These are phyloP conservation scores for Pseudopodoces humilis DNA, from an alignment of 2,113 vertebrate genomes.

Conservation along the genomic window DNA sequence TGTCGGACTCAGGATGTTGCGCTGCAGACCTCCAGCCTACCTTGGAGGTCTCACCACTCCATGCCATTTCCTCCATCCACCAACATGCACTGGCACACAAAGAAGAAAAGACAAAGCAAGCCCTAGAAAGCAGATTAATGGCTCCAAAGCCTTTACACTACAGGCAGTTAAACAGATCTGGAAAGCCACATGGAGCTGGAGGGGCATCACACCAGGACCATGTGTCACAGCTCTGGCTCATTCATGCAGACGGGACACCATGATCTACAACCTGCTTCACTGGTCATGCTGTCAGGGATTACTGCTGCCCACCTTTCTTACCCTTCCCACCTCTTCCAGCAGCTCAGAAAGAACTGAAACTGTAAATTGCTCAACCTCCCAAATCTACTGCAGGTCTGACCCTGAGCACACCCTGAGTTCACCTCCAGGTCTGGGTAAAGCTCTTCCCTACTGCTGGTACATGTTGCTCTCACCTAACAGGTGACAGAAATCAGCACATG, in stretches of 20 bases:
- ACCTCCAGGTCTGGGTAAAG: not conserved
- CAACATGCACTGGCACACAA: not conserved
- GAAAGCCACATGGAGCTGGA: accelerated
- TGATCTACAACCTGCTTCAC: not conserved
- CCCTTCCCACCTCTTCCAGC: not conserved
- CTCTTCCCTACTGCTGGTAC: not conserved
- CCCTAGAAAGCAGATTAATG: not conserved
- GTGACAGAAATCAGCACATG: not conserved
- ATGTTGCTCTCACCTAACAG: not conserved
- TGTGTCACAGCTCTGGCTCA: not conserved
- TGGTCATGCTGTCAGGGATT: not conserved
- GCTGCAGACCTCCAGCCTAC: not conserved
- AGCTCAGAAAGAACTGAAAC: not conserved
- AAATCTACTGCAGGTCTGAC: not conserved
- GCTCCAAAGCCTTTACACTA: not conserved
- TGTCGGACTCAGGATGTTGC: accelerated
- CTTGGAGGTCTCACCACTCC: accelerated
- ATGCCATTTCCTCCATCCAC: accelerated
- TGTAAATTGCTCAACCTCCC: not conserved
- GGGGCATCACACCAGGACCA: not conserved
- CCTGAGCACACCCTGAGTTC: not conserved
- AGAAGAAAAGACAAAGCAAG: not conserved
- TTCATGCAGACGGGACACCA: not conserved
- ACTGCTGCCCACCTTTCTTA: not conserved
- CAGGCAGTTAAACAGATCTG: not conserved